A percentile compares a stretch with the other conserved stretches of the same genome.
phyloP scores from a whole-genome alignment of 2,888 invertebrate genomes.

The Drosophila setosimentum region DNA sequence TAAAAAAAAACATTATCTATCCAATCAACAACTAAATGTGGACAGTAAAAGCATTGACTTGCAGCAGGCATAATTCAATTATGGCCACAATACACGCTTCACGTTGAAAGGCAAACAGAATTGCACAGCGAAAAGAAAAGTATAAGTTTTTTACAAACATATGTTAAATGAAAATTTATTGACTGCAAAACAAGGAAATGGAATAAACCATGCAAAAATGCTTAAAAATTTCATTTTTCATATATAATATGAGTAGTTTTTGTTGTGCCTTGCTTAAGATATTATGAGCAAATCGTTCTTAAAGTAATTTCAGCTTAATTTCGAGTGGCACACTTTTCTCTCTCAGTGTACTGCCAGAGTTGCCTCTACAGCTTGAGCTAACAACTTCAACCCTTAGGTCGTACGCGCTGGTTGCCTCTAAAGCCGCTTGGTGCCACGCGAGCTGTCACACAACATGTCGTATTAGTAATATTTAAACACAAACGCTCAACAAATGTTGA shows the following conservation, averaged over 20 bases:
- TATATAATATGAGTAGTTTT: no score
- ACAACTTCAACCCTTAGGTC: slow-evolving; percentile 15
- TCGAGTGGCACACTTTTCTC: background rate
- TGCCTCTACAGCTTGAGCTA: background rate
- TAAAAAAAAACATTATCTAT: slow-evolving; percentile 51
- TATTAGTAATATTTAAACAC: slow-evolving; percentile 82
- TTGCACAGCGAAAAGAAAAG: background rate
- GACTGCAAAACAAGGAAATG: no score
- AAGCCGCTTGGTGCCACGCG: slow-evolving; percentile 64
- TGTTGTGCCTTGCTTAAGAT: background rate
- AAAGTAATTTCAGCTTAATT: background rate
- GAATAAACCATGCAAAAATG: no score
- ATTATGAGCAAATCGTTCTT: background rate
- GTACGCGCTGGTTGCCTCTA: background rate
- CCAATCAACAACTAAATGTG: slow-evolving; percentile 44
- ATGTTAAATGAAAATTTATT: background rate
- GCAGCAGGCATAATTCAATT: slow-evolving; percentile 72
- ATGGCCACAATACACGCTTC: slow-evolving; percentile 64
- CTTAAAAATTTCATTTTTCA: no score
- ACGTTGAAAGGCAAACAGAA: slow-evolving; percentile 18
- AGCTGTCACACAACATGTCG: slow-evolving; percentile 76
- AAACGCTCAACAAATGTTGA: slow-evolving; percentile 80
- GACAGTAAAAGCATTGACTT: slow-evolving; percentile 25
- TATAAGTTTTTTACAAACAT: background rate
- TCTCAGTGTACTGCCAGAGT: background rate